phyloP scores from a whole-genome alignment of 2,113 vertebrate species.

The Microtus montanus region DNA sequence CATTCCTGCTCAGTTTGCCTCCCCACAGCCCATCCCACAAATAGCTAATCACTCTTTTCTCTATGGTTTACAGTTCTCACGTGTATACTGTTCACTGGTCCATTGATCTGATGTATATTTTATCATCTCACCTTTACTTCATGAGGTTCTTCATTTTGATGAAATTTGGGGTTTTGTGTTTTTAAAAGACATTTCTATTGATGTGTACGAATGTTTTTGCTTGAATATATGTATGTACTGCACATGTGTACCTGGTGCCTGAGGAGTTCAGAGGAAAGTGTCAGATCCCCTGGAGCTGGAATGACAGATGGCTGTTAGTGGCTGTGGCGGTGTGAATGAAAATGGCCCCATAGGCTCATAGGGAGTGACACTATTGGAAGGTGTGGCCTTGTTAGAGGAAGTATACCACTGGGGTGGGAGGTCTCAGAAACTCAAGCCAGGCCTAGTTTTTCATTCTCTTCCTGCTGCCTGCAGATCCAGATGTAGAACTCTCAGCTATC shows the following conservation, averaged over 20 bases:
- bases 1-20: background rate
- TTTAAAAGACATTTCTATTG: background rate
- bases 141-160: background rate
- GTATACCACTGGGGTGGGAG: background rate
- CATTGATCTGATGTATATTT: background rate
- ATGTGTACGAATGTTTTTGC: background rate
- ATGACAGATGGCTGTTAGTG: background rate
- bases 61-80: background rate
- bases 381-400: background rate
- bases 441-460: background rate
- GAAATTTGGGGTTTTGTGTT: background rate
- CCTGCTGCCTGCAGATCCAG: background rate
- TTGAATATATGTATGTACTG: background rate
- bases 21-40: fast-evolving
- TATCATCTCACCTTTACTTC: background rate
- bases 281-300: background rate
- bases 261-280: background rate
- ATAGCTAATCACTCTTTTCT: background rate
- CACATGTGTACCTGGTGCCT: background rate
- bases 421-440: background rate
- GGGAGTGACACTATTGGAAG: background rate
- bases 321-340: background rate
- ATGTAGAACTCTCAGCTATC: background rate
- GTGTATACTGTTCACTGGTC: background rate
- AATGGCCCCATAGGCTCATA: background rate